phyloP scores from a whole-genome alignment of 2,888 invertebrate genomes.

The Stenichneumon culpator region DNA sequence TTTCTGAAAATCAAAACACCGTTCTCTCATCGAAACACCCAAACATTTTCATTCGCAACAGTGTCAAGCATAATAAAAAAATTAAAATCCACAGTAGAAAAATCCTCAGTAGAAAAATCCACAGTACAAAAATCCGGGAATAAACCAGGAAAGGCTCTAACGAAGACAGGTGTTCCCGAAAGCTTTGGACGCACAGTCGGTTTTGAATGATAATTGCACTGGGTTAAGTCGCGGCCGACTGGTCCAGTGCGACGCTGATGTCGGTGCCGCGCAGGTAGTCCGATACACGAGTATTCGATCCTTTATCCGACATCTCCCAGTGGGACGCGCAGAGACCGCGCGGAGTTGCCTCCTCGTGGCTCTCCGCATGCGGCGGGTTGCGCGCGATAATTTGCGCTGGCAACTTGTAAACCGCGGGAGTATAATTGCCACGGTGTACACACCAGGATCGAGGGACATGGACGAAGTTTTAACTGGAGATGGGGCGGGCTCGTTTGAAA shows the following conservation, averaged over 20 bases:
- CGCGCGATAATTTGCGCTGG: slow-evolving; percentile 45
- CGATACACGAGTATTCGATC: slow-evolving; percentile 54
- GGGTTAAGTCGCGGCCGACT: neutral
- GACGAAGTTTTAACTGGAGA: neutral
- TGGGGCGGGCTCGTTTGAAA: neutral
- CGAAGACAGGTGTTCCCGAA: neutral
- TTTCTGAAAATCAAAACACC: too few species aligned
- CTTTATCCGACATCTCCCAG: slow-evolving; percentile 41
- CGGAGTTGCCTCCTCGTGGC: neutral
- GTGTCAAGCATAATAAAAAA: too few species aligned
- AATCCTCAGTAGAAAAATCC: too few species aligned
- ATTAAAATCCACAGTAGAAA: too few species aligned
- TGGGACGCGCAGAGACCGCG: slow-evolving; percentile 23
- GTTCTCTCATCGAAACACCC: too few species aligned
- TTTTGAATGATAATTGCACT: slow-evolving; percentile 37
- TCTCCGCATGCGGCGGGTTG: neutral
- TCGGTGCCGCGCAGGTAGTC: slow-evolving; percentile 26
- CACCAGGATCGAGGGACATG: neutral
- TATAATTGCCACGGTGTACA: slow-evolving; percentile 55
- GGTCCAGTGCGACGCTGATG: neutral
- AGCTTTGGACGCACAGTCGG: neutral
- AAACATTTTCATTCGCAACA: too few species aligned
- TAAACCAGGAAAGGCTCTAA: neutral
- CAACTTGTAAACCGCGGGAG: slow-evolving; percentile 53
- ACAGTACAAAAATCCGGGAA: too few species aligned